A percentile compares a stretch with the other conserved stretches of the same genome.
Evolutionary conservation across 2,797 vertebrate genomes (phyloP).

Genomic region (Catostomus latipinnis): DNA sequence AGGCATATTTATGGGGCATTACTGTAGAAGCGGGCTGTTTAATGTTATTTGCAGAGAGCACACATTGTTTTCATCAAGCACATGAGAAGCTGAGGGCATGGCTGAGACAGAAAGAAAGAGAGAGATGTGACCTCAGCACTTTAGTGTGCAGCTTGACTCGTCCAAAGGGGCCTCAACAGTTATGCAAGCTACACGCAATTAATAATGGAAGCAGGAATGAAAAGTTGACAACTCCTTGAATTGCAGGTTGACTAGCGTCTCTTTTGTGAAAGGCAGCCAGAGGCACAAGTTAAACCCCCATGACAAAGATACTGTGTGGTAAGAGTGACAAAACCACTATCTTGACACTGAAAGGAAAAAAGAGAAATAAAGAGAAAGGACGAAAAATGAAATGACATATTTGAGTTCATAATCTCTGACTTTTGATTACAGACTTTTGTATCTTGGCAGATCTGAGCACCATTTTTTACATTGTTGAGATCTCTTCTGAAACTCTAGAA

Average conservation of each 20-base stretch:
- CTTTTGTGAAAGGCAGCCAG: slow-evolving; percentile 54
- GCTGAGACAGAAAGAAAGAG: slow-evolving; percentile 63
- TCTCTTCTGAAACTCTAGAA: too few relatives aligned
- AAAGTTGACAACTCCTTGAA: slow-evolving; percentile 59
- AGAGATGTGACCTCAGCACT: slow-evolving; percentile 66
- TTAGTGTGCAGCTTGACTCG: slow-evolving; percentile 57
- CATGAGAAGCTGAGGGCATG: slow-evolving; percentile 67
- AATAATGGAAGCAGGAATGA: slow-evolving; percentile 68
- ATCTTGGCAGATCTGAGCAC: too few relatives aligned
- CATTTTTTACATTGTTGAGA: too few relatives aligned
- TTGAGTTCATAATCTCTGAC: too few relatives aligned
- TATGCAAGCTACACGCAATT: slow-evolving; percentile 66
- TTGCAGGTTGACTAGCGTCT: slow-evolving; percentile 58
- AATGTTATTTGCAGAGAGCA: slow-evolving; percentile 78
- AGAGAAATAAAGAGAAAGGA: not conserved
- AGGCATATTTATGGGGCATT: slow-evolving; percentile 79
- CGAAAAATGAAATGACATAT: not conserved
- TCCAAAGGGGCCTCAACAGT: slow-evolving; percentile 63
- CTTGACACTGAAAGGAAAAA: not conserved
- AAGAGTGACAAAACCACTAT: slow-evolving; percentile 8
- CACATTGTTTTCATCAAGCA: slow-evolving; percentile 77
- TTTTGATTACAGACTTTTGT: too few relatives aligned
- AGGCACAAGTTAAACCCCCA: slow-evolving; percentile 49
- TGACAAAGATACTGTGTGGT: slow-evolving; percentile 27
- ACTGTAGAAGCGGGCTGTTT: slow-evolving; percentile 70